Evolutionary conservation across 2,113 vertebrate genomes (phyloP), one percentile per base, ranked within the genome.

Genomic region (Dipodomys spectabilis): DNA sequence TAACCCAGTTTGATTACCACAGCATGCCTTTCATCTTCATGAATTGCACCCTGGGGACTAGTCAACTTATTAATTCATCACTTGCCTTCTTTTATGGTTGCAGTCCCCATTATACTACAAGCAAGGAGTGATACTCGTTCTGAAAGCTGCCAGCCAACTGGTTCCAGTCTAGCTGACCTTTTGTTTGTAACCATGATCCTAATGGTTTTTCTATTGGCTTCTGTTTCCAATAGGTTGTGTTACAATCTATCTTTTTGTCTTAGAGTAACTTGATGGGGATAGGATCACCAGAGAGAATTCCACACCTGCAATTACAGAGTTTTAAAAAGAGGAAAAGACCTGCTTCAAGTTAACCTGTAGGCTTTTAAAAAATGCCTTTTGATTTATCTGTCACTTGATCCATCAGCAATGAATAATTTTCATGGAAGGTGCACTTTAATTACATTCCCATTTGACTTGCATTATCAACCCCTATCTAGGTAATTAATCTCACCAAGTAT

Each of bases 391-490:
- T 99, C 99, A 99, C 98, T 98, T 98, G 99, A 99, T 99, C 99
- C 98, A 98, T 99, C 99, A 98, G 99, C 99, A 99, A 99, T 99
- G 99, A 99, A 99, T 99, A 99, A 99, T 99, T 99, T 99, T 99
- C 99, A 99, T 99, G 99, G 99, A 99, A 99, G 99, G 99, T 99
- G 99, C 99, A 99, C 99, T 99, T 99, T 99, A 99, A 99, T 99
- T 99, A 99, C 99, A 99, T 99, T 99, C 98, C 99, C 98, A 99
- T 99, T 99, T 99, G 99, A 99, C 99, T 99, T 99, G 99, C 98
- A 99, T 99, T 99, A 99, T 99, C 98, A 98, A 98, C 97, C 98
- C 98, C 98, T 99, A 99, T 99, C 99, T 99, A 98, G 98, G 99
- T 99, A 99, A 99, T 99, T 99, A 99, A 99, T 99, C 99, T 99